A percentile compares a stretch with the other conserved stretches of the same genome.
phyloP scores from a whole-genome alignment of 2,797 vertebrate species.

The Lacerta viridis region DNA sequence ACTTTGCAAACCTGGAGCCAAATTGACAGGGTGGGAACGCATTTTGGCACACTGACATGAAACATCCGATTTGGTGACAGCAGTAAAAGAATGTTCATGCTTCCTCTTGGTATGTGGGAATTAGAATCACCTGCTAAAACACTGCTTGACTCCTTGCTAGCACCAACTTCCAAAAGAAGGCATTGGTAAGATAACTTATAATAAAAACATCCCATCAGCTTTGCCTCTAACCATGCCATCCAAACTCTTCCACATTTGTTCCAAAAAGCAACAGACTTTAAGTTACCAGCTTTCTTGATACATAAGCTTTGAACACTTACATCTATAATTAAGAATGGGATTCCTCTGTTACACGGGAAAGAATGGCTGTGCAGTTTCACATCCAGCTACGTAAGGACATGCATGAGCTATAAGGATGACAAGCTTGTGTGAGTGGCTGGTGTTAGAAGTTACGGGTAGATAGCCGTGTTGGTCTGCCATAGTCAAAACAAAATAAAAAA shows the following conservation, averaged over 20 bases:
- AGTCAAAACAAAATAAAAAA: too few relatives aligned
- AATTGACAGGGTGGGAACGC: not conserved
- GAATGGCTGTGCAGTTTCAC: not conserved
- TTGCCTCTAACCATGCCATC: constrained; percentile 16
- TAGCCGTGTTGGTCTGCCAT: too few relatives aligned
- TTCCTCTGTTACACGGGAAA: not conserved
- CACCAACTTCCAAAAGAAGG: not conserved
- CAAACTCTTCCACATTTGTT: constrained; percentile 2
- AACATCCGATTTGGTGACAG: not conserved
- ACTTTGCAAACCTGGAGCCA: not conserved
- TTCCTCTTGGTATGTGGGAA: not conserved
- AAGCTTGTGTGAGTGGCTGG: not conserved
- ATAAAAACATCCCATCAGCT: not conserved
- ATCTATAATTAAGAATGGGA: too few relatives aligned
- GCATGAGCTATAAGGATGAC: not conserved
- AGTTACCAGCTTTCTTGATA: not conserved
- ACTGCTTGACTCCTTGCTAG: not conserved
- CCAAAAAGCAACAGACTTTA: not conserved
- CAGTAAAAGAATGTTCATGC: not conserved
- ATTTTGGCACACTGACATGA: not conserved
- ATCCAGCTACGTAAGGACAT: not conserved
- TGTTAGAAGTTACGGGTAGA: not conserved
- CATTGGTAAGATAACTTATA: not conserved
- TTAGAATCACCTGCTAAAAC: not conserved
- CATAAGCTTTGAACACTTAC: not conserved